These are phyloP conservation scores for Buceros bicornis DNA, from an alignment of 2,797 vertebrate genomes.

Conservation along the genomic window DNA sequence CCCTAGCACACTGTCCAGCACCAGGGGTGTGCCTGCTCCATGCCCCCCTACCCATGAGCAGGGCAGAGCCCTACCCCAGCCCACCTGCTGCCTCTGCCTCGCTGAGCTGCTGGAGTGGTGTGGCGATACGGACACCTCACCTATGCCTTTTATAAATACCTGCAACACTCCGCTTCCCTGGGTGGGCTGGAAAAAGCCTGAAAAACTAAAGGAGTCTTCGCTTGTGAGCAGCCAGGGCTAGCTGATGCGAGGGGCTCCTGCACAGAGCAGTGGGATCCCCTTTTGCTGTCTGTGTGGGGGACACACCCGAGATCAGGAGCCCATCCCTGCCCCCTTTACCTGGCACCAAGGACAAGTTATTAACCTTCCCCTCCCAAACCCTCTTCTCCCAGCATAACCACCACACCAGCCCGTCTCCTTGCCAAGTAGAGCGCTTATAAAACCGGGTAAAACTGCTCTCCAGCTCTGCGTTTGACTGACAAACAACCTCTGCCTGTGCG, in stretches of 20 bases:
- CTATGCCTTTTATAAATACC: neutral
- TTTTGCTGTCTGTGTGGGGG: neutral
- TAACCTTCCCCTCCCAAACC: neutral
- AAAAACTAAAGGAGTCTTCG: neutral
- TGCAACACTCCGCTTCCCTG: rapidly evolving
- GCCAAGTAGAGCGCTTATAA: neutral
- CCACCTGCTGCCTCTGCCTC: neutral
- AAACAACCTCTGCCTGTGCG: neutral
- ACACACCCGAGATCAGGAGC: neutral
- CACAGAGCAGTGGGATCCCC: rapidly evolving
- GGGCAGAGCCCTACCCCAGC: neutral
- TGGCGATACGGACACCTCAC: rapidly evolving
- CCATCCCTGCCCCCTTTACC: neutral
- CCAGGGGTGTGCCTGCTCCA: rapidly evolving
- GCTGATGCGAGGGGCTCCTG: neutral
- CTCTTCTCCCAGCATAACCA: neutral
- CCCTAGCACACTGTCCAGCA: neutral
- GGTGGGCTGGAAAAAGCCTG: neutral
- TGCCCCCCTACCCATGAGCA: neutral
- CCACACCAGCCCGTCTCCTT: neutral
- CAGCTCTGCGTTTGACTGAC: neutral
- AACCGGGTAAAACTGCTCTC: neutral
- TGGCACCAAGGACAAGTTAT: neutral
- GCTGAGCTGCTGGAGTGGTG: rapidly evolving
- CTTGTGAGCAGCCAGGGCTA: neutral